Evolutionary conservation across 2,797 vertebrate genomes (phyloP).

Genomic region (Arrhamphus sclerolepis): DNA sequence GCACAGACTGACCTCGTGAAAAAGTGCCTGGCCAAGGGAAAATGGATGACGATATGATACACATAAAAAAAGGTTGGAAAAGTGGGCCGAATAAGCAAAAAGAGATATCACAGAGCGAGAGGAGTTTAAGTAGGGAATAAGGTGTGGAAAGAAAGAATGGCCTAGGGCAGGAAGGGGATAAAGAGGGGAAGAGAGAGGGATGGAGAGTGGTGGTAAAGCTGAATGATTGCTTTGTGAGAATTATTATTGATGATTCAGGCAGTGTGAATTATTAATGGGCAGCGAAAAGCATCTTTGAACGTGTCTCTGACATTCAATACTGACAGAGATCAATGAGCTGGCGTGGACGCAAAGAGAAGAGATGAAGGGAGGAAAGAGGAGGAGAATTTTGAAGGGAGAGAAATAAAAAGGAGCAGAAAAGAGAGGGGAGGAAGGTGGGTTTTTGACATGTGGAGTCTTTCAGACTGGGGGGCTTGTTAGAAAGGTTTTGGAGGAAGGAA

Average conservation of each 20-base stretch:
- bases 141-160: constrained; percentile 50
- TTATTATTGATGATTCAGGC: constrained; percentile 87
- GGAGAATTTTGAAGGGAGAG: constrained; percentile 22
- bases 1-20: constrained; percentile 31
- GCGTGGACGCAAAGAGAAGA: constrained; percentile 48
- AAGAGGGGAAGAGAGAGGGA: constrained; percentile 50
- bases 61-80: constrained; percentile 62
- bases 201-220: constrained; percentile 76
- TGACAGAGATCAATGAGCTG: constrained; percentile 82
- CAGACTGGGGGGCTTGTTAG: constrained; percentile 51
- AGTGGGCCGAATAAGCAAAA: constrained; percentile 67
- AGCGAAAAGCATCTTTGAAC: constrained; percentile 83
- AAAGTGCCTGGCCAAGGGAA: constrained; percentile 51
- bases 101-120: constrained; percentile 54
- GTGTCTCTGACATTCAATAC: constrained; percentile 87
- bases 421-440: constrained; percentile 40
- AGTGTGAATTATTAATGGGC: constrained; percentile 85
- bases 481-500: constrained; percentile 36
- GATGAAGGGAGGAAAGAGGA: constrained; percentile 41
- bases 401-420: constrained; percentile 25
- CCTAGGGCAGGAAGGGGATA: constrained; percentile 59
- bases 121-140: constrained; percentile 51
- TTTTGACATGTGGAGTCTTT: constrained; percentile 55
- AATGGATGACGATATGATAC: constrained; percentile 57
- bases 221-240: constrained; percentile 84